Conservation (phyloP, 2,888 invertebrate species). For the Pheosia gnoma region DNA sequence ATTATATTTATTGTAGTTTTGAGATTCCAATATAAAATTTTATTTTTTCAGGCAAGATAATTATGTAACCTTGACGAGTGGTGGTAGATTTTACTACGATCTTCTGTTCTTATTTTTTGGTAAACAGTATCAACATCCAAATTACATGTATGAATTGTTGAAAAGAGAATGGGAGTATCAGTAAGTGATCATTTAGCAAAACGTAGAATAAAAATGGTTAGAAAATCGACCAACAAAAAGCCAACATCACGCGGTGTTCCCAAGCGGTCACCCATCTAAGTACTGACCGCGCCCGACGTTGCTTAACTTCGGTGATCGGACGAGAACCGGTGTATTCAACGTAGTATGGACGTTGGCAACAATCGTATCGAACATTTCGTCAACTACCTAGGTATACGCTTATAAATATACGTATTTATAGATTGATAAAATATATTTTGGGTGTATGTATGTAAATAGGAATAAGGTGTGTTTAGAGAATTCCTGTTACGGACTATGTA, state of each 20-base stretch:
- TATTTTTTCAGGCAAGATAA: constrained; percentile 76
- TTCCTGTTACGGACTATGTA: too few species aligned
- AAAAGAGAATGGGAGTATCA: constrained; percentile 41
- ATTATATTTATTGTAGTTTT: too few species aligned
- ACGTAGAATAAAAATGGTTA: neutral
- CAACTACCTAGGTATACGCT: too few species aligned
- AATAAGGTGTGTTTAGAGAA: too few species aligned
- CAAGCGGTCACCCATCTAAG: constrained; percentile 72
- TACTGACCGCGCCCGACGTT: constrained; percentile 71
- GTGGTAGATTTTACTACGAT: constrained; percentile 76
- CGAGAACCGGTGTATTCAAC: constrained; percentile 67
- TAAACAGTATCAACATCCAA: constrained; percentile 82
- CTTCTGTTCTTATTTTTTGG: constrained; percentile 82
- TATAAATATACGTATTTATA: too few species aligned
- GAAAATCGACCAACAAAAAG: constrained; percentile 24
- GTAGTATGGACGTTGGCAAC: constrained; percentile 65
- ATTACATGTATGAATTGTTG: constrained; percentile 56
- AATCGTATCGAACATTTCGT: too few species aligned
- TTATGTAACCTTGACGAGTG: constrained; percentile 73
- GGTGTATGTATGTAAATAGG: too few species aligned
- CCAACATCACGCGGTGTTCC: constrained; percentile 64
- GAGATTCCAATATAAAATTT: too few species aligned
- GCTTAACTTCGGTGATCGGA: constrained; percentile 45
- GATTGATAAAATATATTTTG: too few species aligned
- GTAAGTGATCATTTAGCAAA: constrained; percentile 36